A percentile compares a stretch with the other conserved stretches of the same genome.
These are phyloP conservation scores for Corythornis cristatus DNA, from an alignment of 2,113 vertebrate genomes.

Conservation along the genomic window DNA sequence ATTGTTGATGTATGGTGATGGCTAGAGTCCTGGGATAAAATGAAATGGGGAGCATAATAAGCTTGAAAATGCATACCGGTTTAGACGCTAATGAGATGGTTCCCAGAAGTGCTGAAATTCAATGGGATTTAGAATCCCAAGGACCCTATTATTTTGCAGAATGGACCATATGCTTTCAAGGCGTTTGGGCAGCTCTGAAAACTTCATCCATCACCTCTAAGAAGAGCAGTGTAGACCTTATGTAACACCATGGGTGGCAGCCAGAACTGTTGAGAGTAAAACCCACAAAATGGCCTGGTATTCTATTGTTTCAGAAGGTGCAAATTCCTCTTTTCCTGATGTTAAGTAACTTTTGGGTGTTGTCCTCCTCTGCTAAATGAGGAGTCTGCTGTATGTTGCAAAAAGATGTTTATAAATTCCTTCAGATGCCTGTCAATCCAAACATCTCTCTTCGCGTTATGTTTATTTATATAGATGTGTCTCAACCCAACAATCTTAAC, in stretches of 20 bases:
- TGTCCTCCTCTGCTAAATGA: conserved; percentile 7
- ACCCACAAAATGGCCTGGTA: neutral
- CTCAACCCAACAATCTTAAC: neutral
- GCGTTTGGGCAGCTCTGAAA: conserved; percentile 37
- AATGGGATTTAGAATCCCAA: conserved; percentile 32
- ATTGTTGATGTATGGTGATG: neutral
- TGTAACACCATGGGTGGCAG: conserved; percentile 7
- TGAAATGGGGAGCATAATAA: neutral
- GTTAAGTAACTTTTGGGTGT: conserved; percentile 46
- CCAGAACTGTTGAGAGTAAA: conserved; percentile 44
- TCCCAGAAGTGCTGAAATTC: conserved; percentile 41
- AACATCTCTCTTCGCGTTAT: neutral
- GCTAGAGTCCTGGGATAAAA: neutral
- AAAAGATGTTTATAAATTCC: conserved; percentile 21
- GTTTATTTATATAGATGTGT: conserved; percentile 36
- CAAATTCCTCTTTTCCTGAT: conserved; percentile 54
- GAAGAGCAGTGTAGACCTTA: neutral
- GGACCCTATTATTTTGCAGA: conserved; percentile 38
- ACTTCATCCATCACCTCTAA: conserved; percentile 43
- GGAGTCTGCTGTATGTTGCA: neutral
- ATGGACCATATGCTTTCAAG: conserved; percentile 45
- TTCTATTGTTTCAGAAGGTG: conserved; percentile 61
- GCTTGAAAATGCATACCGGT: neutral
- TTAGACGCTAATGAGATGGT: neutral
- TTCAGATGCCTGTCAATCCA: conserved; percentile 24